A percentile compares a stretch with the other conserved stretches of the same genome.
Evolutionary conservation across 2,797 vertebrate species (phyloP).

Genomic region (Picus viridis): DNA sequence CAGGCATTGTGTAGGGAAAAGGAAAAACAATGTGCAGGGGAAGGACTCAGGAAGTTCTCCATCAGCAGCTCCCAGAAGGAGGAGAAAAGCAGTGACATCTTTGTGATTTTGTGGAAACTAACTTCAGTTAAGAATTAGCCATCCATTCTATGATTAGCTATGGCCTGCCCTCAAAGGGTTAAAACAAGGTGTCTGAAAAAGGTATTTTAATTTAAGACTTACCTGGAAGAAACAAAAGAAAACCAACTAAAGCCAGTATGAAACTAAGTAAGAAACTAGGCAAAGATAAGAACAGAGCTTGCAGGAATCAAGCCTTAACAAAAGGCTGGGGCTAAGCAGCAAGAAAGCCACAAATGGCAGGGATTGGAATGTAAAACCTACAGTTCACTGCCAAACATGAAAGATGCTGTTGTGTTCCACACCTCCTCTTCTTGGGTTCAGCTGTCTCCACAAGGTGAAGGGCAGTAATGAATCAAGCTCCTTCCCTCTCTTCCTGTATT

Average conservation of each 20-base stretch:
- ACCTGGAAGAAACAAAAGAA: not conserved
- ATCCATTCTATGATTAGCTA: not conserved
- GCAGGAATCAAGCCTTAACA: slow-evolving; percentile 4
- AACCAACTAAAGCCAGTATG: not conserved
- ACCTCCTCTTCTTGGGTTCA: slow-evolving; percentile 27
- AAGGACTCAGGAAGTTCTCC: not conserved
- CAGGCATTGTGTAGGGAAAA: not conserved
- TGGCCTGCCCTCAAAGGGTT: not conserved
- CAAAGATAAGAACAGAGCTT: not conserved
- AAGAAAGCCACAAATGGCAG: slow-evolving; percentile 9
- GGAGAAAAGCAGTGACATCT: not conserved
- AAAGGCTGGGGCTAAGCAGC: not conserved
- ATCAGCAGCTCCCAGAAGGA: not conserved
- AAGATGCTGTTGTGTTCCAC: slow-evolving; percentile 35
- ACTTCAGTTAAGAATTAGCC: not conserved
- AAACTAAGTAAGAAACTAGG: slow-evolving; percentile 16
- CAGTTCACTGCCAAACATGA: not conserved
- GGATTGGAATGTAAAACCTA: slow-evolving; percentile 20
- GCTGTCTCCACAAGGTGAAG: slow-evolving; percentile 33
- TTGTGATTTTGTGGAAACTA: not conserved
- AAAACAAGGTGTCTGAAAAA: not conserved
- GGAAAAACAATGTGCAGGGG: not conserved
- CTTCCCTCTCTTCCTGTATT: slow-evolving; percentile 33
- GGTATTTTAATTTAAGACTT: not conserved
- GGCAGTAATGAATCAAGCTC: slow-evolving; percentile 44